Base-by-base conservation (phyloP, 2,888 invertebrate genomes). In the Pseudococcus jackbeardsleyi region DNA sequence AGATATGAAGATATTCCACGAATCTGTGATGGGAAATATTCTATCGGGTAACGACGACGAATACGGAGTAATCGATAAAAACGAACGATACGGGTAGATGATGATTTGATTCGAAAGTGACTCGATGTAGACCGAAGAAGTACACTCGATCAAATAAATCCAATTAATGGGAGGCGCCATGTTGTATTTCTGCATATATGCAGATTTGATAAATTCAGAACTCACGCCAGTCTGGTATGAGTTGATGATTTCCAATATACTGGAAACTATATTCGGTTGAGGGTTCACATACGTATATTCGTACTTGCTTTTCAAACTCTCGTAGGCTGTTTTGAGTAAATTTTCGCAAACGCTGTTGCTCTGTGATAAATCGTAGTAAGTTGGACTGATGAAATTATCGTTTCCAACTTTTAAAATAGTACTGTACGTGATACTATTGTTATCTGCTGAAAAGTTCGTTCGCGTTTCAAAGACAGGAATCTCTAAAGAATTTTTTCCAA, bases 31-130 rank as follows among this genome's bases (percentile, higher is more conserved):
- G 0, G 88, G 88, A 54, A 54, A 39, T 26, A 50, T n/a, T 33
- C 33, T 12, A 26, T 1, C 39, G 12, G 88, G 88, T 12, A 88
- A 19, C 26, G 54, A 54, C 7, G 33, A 9, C 22, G 59, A 54
- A 54, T 46, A 33, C 2, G 88, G 88, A 2, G 79, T 82, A 0
- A 39, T 7, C 0, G 82, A 39, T 7, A 79, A 17, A 42, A 82
- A 88, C 39, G 72, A 15, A n/a, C 82, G 88, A n/a, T 59, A 77
- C 5, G 88, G 88, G 39, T 88, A 82, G 3, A 88, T 79, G 5
- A 82, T 26, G 19, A 54, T 26, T 26, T 48, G 17, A n/a, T 54
- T 79, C 3, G 26, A 33, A 11, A 88, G 39, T 4, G 50, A 15
- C 33, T 88, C 88, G n/a, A 82, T 59, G 42, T 50, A 88, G 4